phyloP scores from a whole-genome alignment of 2,888 invertebrate genomes.

The Sialis lutaria region DNA sequence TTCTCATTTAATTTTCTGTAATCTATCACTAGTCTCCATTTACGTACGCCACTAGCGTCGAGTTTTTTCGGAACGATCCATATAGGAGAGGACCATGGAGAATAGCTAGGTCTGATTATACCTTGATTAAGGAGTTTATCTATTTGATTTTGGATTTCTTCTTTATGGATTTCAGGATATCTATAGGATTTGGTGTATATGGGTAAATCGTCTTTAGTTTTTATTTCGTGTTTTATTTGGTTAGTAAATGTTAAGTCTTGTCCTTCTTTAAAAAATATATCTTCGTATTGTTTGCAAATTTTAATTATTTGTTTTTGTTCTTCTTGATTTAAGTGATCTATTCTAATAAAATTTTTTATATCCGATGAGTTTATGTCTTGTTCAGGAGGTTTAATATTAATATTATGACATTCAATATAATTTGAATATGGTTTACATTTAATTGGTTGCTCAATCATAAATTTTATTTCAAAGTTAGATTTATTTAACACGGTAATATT shows the following conservation, averaged over 20 bases:
- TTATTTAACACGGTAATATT: not conserved
- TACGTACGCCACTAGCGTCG: slow-evolving; percentile 13
- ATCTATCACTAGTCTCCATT: slow-evolving; percentile 20
- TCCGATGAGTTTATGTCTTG: not conserved
- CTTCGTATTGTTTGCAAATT: slow-evolving; percentile 6
- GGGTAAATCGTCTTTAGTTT: slow-evolving; percentile 13
- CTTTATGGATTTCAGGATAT: slow-evolving; percentile 17
- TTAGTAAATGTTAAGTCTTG: slow-evolving; percentile 11
- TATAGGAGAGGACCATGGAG: slow-evolving; percentile 11
- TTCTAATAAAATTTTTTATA: not conserved
- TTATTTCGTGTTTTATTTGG: slow-evolving; percentile 18
- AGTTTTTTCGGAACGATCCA: slow-evolving; percentile 17
- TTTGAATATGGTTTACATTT: not conserved
- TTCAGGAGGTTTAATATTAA: not conserved
- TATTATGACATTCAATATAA: not conserved
- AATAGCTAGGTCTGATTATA: slow-evolving; percentile 13
- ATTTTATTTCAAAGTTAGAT: not conserved
- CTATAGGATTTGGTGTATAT: slow-evolving; percentile 18
- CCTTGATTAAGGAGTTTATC: slow-evolving; percentile 14
- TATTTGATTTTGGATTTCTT: slow-evolving; percentile 18
- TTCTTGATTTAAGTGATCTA: not conserved
- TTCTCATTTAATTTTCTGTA: slow-evolving; percentile 20
- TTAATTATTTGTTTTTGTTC: not conserved
- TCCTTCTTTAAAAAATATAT: slow-evolving; percentile 9
- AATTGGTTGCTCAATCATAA: not conserved